A percentile compares a stretch with the other conserved stretches of the same genome.
Evolutionary conservation across 2,113 vertebrate species (phyloP).

Genomic region (Casuarius casuarius): DNA sequence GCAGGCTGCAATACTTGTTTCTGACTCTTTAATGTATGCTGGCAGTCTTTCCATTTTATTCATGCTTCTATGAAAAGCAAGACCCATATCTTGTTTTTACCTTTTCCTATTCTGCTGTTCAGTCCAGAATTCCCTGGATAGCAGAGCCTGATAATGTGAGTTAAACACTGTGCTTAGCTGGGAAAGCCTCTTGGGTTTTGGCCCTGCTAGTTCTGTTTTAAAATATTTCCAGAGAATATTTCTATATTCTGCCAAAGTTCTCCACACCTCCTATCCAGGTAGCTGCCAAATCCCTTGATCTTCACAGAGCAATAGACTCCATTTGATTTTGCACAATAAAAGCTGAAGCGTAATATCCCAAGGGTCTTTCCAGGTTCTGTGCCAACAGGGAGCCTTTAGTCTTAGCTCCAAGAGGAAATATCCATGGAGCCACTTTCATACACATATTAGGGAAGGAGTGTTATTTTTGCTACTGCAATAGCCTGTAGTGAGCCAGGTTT

Average conservation of each 20-base stretch:
- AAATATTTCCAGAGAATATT: background rate
- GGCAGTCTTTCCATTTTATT: background rate
- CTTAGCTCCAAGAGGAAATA: background rate
- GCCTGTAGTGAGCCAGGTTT: background rate
- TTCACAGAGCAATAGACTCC: background rate
- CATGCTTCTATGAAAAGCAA: accelerated
- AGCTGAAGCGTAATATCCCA: background rate
- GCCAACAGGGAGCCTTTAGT: background rate
- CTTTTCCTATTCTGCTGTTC: background rate
- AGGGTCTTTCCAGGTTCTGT: background rate
- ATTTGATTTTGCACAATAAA: background rate
- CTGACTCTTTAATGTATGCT: background rate
- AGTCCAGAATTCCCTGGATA: accelerated
- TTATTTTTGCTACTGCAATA: background rate
- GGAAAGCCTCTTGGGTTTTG: background rate
- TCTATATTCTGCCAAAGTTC: background rate
- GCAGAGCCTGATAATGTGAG: background rate
- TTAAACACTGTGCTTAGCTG: accelerated
- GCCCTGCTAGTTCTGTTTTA: background rate
- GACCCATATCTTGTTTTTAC: background rate
- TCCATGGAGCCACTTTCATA: background rate
- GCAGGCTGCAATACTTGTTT: accelerated
- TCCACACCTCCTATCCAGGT: background rate
- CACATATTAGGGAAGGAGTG: background rate
- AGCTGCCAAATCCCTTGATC: background rate